phyloP scores from a whole-genome alignment of 1,140 invertebrate genomes.

The Polypedilum pembai region DNA sequence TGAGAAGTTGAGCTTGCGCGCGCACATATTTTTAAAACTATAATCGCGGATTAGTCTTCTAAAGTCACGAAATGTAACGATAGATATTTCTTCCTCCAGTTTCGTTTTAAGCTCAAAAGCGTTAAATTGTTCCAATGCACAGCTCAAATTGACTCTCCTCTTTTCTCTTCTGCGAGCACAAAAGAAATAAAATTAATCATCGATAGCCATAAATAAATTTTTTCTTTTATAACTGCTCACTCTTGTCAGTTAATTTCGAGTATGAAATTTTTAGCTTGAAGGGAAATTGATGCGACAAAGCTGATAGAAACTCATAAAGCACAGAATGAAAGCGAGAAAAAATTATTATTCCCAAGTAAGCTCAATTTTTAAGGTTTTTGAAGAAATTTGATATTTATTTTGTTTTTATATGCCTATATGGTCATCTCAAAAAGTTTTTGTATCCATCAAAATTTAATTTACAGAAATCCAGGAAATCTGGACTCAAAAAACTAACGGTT shows the following conservation, averaged over 20 bases:
- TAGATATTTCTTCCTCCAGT: not conserved
- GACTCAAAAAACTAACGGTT: no score
- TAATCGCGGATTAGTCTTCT: slow-evolving; percentile 5
- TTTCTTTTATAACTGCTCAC: not conserved
- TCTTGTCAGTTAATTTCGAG: not conserved
- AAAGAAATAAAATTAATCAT: slow-evolving; percentile 2
- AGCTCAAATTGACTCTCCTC: not conserved
- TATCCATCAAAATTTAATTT: no score
- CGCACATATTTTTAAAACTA: not conserved
- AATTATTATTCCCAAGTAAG: not conserved
- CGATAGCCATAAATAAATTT: slow-evolving; percentile 1
- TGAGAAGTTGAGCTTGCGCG: slow-evolving; percentile 8
- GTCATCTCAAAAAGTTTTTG: no score
- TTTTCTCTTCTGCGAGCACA: not conserved
- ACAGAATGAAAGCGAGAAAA: not conserved
- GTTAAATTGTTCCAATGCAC: slow-evolving; percentile 11
- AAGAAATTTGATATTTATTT: not conserved
- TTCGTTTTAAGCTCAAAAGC: no score
- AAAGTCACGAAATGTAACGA: not conserved
- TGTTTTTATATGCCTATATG: not conserved
- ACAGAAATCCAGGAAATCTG: no score
- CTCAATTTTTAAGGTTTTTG: not conserved
- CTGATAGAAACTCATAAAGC: slow-evolving; percentile 4
- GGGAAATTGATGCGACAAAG: not conserved
- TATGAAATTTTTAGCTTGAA: not conserved